Evolutionary conservation across 2,888 invertebrate species (phyloP).

Genomic region (Aelia acuminata): DNA sequence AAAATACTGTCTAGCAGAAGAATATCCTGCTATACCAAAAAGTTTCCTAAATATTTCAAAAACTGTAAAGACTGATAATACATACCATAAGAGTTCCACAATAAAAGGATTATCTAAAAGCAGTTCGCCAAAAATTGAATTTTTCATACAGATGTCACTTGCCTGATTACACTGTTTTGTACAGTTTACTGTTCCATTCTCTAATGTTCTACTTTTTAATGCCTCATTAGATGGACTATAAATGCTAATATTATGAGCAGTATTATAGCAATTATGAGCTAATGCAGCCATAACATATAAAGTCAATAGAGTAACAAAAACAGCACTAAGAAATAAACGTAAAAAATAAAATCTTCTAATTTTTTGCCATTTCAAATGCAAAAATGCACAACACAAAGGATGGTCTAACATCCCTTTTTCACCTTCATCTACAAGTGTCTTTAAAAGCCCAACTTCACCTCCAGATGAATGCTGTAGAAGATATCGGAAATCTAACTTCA

Average conservation of each 20-base stretch:
- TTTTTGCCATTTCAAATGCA: slow-evolving; percentile 91
- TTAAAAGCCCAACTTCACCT: slow-evolving; percentile 87
- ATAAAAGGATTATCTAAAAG: slow-evolving; percentile 81
- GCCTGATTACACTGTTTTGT: not conserved
- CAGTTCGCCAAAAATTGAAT: slow-evolving; percentile 83
- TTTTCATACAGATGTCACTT: slow-evolving; percentile 78
- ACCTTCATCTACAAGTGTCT: slow-evolving; percentile 89
- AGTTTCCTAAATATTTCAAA: slow-evolving; percentile 86
- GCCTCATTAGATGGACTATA: slow-evolving; percentile 45
- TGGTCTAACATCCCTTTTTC: slow-evolving; percentile 89
- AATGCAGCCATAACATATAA: slow-evolving; percentile 85
- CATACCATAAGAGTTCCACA: slow-evolving; percentile 77
- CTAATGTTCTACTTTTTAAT: not conserved
- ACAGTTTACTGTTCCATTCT: not conserved
- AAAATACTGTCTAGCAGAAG: slow-evolving; percentile 85
- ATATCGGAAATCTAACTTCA: slow-evolving; percentile 86
- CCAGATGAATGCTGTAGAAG: slow-evolving; percentile 87
- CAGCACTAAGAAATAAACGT: slow-evolving; percentile 82
- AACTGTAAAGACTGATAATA: slow-evolving; percentile 82
- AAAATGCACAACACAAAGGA: slow-evolving; percentile 88
- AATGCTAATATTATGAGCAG: slow-evolving; percentile 72
- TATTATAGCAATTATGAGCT: slow-evolving; percentile 88
- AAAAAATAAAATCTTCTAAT: slow-evolving; percentile 90
- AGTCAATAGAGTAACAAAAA: slow-evolving; percentile 85
- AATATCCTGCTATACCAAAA: slow-evolving; percentile 86